Evolutionary conservation across 2,888 invertebrate species (phyloP).

Genomic region (Phyllotreta cruciferae): DNA sequence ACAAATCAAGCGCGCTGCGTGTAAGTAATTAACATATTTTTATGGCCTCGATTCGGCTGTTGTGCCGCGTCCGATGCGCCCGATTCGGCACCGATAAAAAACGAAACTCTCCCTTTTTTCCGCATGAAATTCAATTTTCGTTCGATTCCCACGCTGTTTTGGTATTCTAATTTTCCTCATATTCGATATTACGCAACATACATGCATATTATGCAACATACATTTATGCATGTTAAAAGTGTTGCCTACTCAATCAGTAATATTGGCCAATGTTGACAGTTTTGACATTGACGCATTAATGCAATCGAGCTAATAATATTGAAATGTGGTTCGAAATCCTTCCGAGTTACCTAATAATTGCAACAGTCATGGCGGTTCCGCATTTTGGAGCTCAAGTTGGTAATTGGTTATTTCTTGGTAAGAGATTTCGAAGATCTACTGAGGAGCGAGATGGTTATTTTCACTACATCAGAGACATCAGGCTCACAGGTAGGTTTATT

Average conservation of each 20-base stretch:
- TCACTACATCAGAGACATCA: constrained; percentile 24
- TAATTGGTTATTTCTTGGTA: not conserved
- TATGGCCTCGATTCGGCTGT: constrained; percentile 25
- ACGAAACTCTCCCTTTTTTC: no score
- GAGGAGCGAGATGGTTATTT: constrained; percentile 9
- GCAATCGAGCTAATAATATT: no score
- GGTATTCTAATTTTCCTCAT: not conserved
- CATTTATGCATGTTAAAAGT: constrained; percentile 3
- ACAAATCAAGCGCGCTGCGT: constrained; percentile 30
- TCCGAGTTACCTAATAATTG: not conserved
- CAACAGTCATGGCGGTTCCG: not conserved
- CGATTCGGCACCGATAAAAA: not conserved
- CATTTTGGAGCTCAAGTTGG: not conserved
- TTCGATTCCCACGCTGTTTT: not conserved
- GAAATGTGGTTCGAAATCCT: constrained; percentile 11
- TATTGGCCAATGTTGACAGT: not conserved
- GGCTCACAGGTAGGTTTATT: constrained; percentile 25
- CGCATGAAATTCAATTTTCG: no score
- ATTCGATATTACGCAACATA: constrained; percentile 3
- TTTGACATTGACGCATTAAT: not conserved
- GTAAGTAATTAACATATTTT: constrained; percentile 28
- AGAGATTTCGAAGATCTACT: not conserved
- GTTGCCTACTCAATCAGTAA: not conserved
- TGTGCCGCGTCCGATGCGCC: not conserved
- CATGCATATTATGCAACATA: not conserved